A percentile compares a stretch with the other conserved stretches of the same genome.
phyloP scores from a whole-genome alignment of 2,797 vertebrate genomes.

The Arctocebus calabarensis region DNA sequence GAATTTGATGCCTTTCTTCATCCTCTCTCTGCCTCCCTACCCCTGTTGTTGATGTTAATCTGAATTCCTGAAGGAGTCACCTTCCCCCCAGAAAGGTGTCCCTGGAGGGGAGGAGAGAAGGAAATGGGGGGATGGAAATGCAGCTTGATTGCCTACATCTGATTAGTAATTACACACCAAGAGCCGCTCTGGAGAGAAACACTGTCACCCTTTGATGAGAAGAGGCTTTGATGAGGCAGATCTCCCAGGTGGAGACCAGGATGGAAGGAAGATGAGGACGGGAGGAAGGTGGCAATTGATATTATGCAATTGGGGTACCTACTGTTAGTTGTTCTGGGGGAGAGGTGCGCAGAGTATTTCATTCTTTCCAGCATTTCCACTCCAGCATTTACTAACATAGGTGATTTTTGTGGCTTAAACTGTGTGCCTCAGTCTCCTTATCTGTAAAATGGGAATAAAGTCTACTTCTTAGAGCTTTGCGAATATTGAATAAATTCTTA shows the following conservation, averaged over 20 bases:
- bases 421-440: background rate
- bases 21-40: slow-evolving; percentile 70
- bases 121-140: background rate
- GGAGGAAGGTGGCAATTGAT: background rate
- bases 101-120: slow-evolving; percentile 32
- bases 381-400: background rate
- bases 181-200: slow-evolving; percentile 57
- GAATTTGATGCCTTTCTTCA: slow-evolving; percentile 76
- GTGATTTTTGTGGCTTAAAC: background rate
- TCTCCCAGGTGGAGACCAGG: background rate
- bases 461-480: background rate
- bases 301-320: fast-evolving
- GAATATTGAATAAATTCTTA: background rate
- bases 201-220: slow-evolving; percentile 64
- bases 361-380: background rate
- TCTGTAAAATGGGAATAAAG: slow-evolving; percentile 29
- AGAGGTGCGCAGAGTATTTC: too few species aligned
- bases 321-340: background rate
- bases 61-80: slow-evolving; percentile 87
- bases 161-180: slow-evolving; percentile 86
- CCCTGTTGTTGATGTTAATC: slow-evolving; percentile 81
- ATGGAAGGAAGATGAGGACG: background rate
- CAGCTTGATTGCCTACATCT: slow-evolving; percentile 85
- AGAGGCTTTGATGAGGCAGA: background rate
- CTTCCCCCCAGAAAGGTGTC: slow-evolving; percentile 83